Conservation (phyloP, 2,888 invertebrate genomes). For the Leptopterna dolabrata region DNA sequence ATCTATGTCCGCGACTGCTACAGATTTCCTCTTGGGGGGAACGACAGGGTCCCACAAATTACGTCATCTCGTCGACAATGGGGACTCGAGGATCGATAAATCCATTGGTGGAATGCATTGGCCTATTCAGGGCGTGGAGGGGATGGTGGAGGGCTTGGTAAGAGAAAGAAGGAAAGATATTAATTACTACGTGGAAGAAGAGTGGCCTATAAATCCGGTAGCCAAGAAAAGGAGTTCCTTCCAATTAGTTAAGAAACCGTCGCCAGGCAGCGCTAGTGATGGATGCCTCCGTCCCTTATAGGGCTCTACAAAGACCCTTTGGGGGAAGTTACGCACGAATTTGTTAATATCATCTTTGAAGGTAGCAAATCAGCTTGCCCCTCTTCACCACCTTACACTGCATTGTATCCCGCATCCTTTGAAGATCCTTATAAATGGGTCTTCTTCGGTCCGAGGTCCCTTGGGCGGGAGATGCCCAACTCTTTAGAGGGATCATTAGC, state of each 20-base stretch:
- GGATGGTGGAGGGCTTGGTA: neutral
- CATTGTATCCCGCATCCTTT: neutral
- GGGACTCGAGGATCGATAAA: slow-evolving; percentile 34
- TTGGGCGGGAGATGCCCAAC: neutral
- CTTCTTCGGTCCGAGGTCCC: slow-evolving; percentile 13
- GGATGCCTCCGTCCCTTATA: slow-evolving; percentile 40
- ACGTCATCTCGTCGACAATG: slow-evolving; percentile 39
- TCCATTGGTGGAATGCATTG: slow-evolving; percentile 53
- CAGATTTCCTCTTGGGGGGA: slow-evolving; percentile 45
- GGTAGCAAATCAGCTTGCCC: slow-evolving; percentile 38
- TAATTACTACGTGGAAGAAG: slow-evolving; percentile 53
- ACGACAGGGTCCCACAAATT: slow-evolving; percentile 51
- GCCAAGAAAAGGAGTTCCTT: slow-evolving; percentile 46
- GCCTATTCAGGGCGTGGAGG: slow-evolving; percentile 49
- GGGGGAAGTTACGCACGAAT: slow-evolving; percentile 38
- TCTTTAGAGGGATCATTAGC: slow-evolving; percentile 51
- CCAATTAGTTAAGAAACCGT: slow-evolving; percentile 54
- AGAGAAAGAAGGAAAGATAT: slow-evolving; percentile 42
- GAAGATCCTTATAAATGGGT: slow-evolving; percentile 34
- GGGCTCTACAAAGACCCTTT: slow-evolving; percentile 29
- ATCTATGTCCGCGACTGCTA: slow-evolving; percentile 51
- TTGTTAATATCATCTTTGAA: slow-evolving; percentile 51
- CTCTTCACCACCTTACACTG: slow-evolving; percentile 23
- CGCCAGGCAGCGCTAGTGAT: slow-evolving; percentile 24
- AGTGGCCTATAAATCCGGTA: slow-evolving; percentile 48